Conservation (phyloP, 2,888 invertebrate genomes). For the Polymixis lichenea region DNA sequence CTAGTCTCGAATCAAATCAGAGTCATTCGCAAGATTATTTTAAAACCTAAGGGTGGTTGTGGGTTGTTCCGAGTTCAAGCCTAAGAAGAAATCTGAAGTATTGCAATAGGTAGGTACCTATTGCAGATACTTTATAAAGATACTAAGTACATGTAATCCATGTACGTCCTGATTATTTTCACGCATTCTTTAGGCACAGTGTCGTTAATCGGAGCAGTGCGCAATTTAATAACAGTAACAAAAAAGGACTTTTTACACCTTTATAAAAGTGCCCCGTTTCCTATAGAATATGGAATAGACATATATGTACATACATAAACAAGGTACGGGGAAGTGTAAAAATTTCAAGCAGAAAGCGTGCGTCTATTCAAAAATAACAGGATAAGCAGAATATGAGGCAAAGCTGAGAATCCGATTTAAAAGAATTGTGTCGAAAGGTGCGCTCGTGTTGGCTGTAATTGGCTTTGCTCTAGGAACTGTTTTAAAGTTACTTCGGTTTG, state of each 20-base stretch:
- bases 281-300: slow-evolving; percentile 4
- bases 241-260: background rate
- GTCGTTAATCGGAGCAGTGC: too few relatives aligned
- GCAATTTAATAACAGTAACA: background rate
- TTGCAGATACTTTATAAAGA: too few relatives aligned
- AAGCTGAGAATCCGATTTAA: slow-evolving; percentile 27
- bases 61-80: background rate
- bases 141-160: too few relatives aligned
- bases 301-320: background rate
- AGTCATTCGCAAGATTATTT: too few relatives aligned
- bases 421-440: slow-evolving; percentile 41
- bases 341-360: slow-evolving; percentile 8
- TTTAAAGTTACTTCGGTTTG: slow-evolving; percentile 33
- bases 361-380: slow-evolving; percentile 29
- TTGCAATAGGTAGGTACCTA: too few relatives aligned
- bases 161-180: too few relatives aligned
- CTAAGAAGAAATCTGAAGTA: background rate
- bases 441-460: slow-evolving; percentile 25
- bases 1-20: background rate
- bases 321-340: background rate
- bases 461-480: slow-evolving; percentile 34
- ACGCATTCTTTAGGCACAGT: too few relatives aligned
- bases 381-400: slow-evolving; percentile 31
- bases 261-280: background rate
- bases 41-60: background rate